These are phyloP conservation scores for Dolichotis patagonum DNA, from an alignment of 2,113 vertebrate species.

Conservation along the genomic window DNA sequence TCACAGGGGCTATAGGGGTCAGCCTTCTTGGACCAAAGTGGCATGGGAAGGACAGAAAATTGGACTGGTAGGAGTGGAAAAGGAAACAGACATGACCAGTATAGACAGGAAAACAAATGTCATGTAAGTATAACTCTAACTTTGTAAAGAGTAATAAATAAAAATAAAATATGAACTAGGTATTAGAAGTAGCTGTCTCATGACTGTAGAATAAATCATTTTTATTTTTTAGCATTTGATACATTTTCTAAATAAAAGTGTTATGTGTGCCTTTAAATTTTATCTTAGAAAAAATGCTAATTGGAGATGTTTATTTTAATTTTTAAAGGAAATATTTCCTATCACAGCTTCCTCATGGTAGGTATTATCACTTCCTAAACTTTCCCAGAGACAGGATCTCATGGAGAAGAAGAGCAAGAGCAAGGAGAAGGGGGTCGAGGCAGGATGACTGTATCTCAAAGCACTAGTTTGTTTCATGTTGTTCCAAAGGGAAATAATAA, in stretches of 20 bases:
- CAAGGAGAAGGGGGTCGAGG: background rate
- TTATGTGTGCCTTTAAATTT: background rate
- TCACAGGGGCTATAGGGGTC: background rate
- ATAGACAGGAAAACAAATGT: background rate
- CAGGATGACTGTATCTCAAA: background rate
- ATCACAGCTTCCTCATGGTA: background rate
- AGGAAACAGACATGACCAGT: background rate
- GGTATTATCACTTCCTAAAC: background rate
- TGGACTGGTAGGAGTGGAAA: background rate
- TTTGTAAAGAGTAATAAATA: background rate
- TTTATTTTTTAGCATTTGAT: background rate
- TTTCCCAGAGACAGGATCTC: background rate
- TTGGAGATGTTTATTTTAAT: background rate
- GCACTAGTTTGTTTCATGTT: background rate
- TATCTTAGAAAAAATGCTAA: background rate
- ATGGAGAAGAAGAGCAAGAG: background rate
- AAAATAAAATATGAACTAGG: background rate
- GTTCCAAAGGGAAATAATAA: background rate
- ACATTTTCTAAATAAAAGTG: background rate
- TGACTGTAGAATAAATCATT: background rate
- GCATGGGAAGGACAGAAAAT: background rate
- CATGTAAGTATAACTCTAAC: background rate
- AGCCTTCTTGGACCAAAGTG: background rate
- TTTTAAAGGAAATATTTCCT: slow-evolving; percentile 26
- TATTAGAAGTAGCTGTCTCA: background rate